Evolutionary conservation across 2,797 vertebrate genomes (phyloP), one percentile per base, ranked within the genome.

Genomic region (Rachycentron canadum): DNA sequence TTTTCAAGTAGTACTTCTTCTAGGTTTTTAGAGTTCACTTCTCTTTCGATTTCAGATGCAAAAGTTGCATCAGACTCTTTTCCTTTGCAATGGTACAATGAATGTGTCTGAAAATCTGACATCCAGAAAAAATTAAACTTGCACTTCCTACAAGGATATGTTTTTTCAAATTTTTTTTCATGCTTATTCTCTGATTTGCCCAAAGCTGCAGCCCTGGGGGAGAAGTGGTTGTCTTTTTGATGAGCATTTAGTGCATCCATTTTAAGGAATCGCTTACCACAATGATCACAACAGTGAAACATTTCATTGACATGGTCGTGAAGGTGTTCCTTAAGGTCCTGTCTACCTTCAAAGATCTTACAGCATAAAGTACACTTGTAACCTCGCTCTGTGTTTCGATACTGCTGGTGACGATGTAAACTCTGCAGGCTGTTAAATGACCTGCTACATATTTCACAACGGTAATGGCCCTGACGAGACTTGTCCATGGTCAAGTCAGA

Each of bases 321-420:
- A 36, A 96, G 91, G 81, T 96, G 95, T 69, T 80, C 89, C 62
- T 92, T 93, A 45, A 96, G 87, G 53, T 91, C 88, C 58, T 92
- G 91, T 82, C 91, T 79, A 69, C 93, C 91, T 81, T 89, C 85
- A 86, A 95, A 95, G 36, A 93, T 86, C 69, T 94, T 94, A 83
- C 95, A 96, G 82, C 95, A 96, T 70, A 96, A 86, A 50, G 95
- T 96, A 82, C 95, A 96, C 78, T 92, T 95, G 82, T 92, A 95
- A 65, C 94, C 95, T 72, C 92, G 87, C 73, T 95, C 95, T 41
- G 92, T 88, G 60, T 94, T 95, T 74, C 94, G 88, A 78, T 95
- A 96, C 32, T 94, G 94, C 77, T 95, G 95, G 86, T 96, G 95
- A 62, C 90, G 89, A 77, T 93, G 94, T 86, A 96, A 94, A 91